Percentiles rank a stretch among this genome's conserved stretches.
These are phyloP conservation scores for Tetragonula carbonaria DNA, from an alignment of 2,888 invertebrate genomes.

Conservation along the genomic window DNA sequence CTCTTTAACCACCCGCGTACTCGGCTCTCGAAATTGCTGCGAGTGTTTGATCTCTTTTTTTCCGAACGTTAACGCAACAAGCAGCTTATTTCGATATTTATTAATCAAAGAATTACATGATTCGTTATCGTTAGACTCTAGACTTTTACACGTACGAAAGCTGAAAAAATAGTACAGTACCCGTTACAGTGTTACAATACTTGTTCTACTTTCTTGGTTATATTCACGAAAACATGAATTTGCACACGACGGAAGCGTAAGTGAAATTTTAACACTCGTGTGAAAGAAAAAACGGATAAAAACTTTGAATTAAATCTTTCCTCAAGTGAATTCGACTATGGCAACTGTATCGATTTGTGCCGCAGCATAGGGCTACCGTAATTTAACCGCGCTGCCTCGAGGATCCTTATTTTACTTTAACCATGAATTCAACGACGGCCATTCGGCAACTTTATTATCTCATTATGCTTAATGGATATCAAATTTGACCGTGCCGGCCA, in stretches of 20 bases:
- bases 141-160: no score
- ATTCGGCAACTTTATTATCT: constrained; percentile 55
- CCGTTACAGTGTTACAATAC: no score
- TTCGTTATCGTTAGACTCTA: no score
- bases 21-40: no score
- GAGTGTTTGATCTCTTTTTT: background rate
- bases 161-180: no score
- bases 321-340: background rate
- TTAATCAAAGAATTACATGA: background rate
- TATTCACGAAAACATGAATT: no score
- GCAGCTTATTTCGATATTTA: background rate
- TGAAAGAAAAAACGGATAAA: background rate
- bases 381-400: constrained; percentile 15
- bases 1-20: no score
- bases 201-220: no score
- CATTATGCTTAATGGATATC: constrained; percentile 60
- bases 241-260: no score
- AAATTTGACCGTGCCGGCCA: constrained; percentile 57
- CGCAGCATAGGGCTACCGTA: no score
- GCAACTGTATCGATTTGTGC: no score
- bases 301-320: background rate
- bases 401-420: constrained; percentile 48
- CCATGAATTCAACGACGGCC: constrained; percentile 32
- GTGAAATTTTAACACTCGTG: no score
- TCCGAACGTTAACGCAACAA: background rate